phyloP scores from a whole-genome alignment of 2,113 vertebrate species.

The Capreolus pygargus region DNA sequence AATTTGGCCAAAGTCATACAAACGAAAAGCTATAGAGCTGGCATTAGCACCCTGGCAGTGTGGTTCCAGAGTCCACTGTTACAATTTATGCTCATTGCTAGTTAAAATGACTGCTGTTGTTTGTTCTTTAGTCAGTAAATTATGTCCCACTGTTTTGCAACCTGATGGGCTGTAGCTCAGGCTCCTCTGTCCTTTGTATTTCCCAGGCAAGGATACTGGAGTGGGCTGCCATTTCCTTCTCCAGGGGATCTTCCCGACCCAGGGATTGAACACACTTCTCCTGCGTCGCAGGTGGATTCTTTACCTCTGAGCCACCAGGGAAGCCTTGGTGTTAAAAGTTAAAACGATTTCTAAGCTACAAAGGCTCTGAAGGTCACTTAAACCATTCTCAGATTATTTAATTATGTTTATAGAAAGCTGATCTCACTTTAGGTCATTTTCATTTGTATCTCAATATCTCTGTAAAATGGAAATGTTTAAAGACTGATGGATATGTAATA shows the following conservation, averaged over 20 bases:
- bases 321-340: not conserved
- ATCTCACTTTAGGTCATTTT: slow-evolving; percentile 25
- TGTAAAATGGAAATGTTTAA: not conserved
- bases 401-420: not conserved
- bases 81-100: not conserved
- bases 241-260: not conserved
- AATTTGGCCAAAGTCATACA: not conserved
- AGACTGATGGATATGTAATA: not conserved
- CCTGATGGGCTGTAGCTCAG: not conserved
- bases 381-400: not conserved
- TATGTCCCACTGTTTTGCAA: not conserved
- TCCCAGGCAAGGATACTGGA: not conserved
- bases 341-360: not conserved
- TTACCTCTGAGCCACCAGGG: not conserved
- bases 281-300: not conserved
- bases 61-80: not conserved
- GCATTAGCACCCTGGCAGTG: not conserved
- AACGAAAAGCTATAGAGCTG: not conserved
- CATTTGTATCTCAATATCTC: slow-evolving; percentile 20
- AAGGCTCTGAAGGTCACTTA: not conserved
- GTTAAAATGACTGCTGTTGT: not conserved
- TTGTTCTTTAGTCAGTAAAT: not conserved
- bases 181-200: not conserved
- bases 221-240: not conserved
- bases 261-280: not conserved